Evolutionary conservation across 2,113 vertebrate species (phyloP), one percentile per base, ranked within the genome.

Genomic region (Vimba vimba): DNA sequence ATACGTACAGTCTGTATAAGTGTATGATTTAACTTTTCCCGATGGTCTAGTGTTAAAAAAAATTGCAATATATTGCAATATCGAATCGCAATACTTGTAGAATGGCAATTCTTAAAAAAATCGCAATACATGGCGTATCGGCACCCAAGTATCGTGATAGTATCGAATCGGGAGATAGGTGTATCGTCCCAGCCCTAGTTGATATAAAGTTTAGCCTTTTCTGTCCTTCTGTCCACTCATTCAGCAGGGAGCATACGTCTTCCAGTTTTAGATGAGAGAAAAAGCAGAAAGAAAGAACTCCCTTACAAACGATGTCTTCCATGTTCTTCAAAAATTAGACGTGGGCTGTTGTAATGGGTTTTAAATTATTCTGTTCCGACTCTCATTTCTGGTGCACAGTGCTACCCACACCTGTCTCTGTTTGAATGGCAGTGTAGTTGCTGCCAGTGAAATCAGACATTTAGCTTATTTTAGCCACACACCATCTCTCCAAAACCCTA

Each of bases 381-480:
- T 47, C 71, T 47, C 23, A 74, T 74, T 74, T 45, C n/a, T 47
- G n/a, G 23, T 74, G 71, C 71, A 74, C 43, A 74, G 71, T 74
- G 71, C 23, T 74, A 47, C 43, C 43, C 71, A 47, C 23, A 47
- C 13, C 71, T 47, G 23, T 47, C 39, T 74, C 39, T 45, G 11
- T 74, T 45, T 47, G 47, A 74, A 74, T 74, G 43, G 43, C 71
- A 71, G 5, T 71, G 68, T 21, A 43, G 9, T 23, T 71, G 68
- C 33, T 71, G 19, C 4, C 1, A 1, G 23, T 7, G 39, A 47
- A 25, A 47, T 74, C 39, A 25, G 23, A 43, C 5, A 74, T 74
- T 74, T 74, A 15, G 23, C 39, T 74, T 25, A 10, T 62, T 74
- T 45, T 33, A 39, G 33, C 17, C 17, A 19, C 55, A 21, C 33